These are phyloP conservation scores for Okapia johnstoni DNA, from an alignment of 2,113 vertebrate species.

Conservation along the genomic window DNA sequence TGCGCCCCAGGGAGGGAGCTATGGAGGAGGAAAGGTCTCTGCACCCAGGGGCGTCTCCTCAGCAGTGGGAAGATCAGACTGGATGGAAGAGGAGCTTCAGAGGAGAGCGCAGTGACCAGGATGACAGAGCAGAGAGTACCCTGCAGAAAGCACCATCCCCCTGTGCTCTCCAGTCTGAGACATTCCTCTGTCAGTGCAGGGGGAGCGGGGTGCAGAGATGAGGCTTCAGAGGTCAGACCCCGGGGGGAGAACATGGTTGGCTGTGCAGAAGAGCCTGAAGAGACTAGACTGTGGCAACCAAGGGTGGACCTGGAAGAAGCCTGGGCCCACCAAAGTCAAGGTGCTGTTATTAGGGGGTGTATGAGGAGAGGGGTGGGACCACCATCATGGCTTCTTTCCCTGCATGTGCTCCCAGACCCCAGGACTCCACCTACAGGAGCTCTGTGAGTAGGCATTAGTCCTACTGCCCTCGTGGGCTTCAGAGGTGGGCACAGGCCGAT, in stretches of 20 bases:
- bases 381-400: not conserved
- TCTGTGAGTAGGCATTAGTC: not conserved
- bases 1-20: not conserved
- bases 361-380: not conserved
- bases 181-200: not conserved
- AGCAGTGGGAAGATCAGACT: fast-evolving
- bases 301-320: not conserved
- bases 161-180: not conserved
- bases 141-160: not conserved
- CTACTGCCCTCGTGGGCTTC: not conserved
- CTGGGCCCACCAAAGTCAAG: not conserved
- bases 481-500: not conserved
- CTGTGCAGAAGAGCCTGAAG: fast-evolving
- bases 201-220: not conserved
- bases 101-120: not conserved
- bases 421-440: not conserved
- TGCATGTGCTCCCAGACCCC: not conserved
- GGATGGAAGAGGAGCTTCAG: not conserved
- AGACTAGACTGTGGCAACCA: not conserved
- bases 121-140: too few species aligned
- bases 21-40: not conserved
- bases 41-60: not conserved
- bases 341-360: not conserved
- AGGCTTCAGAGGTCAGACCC: not conserved
- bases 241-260: fast-evolving